phyloP scores from a whole-genome alignment of 2,113 vertebrate species.

The Hemichromis elongatus region DNA sequence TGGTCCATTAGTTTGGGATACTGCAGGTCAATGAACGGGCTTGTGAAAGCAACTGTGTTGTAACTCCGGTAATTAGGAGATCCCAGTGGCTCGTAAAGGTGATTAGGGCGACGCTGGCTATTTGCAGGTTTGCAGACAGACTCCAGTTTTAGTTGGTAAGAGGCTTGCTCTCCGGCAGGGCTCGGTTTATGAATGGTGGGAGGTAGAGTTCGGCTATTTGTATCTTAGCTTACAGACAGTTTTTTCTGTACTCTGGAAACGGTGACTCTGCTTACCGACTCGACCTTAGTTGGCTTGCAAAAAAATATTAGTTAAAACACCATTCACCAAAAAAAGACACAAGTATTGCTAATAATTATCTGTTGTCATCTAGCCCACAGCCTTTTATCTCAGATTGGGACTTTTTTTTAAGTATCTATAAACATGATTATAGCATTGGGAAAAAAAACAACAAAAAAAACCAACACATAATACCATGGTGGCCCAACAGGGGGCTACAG shows the following conservation, averaged over 20 bases:
- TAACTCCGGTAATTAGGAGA: not conserved
- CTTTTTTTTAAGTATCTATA: accelerated
- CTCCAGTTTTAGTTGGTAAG: slow-evolving; percentile 16
- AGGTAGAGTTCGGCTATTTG: not conserved
- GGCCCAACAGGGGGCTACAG: not conserved
- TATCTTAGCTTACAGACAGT: not conserved
- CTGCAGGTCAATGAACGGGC: not conserved
- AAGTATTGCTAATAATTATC: not conserved
- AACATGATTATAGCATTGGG: not conserved
- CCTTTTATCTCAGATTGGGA: not conserved
- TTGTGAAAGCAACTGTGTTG: not conserved
- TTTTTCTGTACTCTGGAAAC: not conserved
- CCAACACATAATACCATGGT: not conserved
- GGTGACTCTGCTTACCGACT: not conserved
- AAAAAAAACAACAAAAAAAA: accelerated
- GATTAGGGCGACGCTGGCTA: slow-evolving; percentile 20
- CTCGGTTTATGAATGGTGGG: not conserved
- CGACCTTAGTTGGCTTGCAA: not conserved
- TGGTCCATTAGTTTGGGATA: not conserved
- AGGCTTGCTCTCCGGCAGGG: not conserved
- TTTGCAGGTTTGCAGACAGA: not conserved
- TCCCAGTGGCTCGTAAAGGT: not conserved
- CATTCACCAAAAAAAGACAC: accelerated
- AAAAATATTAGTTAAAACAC: not conserved
- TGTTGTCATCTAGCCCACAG: accelerated